phyloP scores from a whole-genome alignment of 2,888 invertebrate species.

The Chrysolina oricalcia region DNA sequence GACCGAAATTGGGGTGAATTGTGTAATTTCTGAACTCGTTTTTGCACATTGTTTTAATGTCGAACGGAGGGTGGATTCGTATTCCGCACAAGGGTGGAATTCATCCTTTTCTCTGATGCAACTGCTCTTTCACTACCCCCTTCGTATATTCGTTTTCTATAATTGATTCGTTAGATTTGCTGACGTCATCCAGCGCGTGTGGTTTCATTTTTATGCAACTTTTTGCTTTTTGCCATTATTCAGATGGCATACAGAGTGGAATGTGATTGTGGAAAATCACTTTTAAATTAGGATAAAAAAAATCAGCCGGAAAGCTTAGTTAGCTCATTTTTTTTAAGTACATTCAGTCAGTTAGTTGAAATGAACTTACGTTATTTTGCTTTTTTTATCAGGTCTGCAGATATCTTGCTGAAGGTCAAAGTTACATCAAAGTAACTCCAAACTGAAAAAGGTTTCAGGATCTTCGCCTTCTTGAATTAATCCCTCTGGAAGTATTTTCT shows the following conservation, averaged over 20 bases:
- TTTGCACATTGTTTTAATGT: conserved; percentile 63
- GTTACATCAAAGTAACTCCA: no score
- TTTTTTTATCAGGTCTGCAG: no score
- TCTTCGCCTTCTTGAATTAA: no score
- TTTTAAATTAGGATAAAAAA: no score
- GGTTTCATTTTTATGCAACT: conserved; percentile 25
- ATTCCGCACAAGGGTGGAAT: conserved; percentile 45
- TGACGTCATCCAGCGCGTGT: conserved; percentile 56
- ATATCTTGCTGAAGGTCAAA: no score
- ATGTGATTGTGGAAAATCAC: no score
- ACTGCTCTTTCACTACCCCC: conserved; percentile 46
- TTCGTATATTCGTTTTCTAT: conserved; percentile 47
- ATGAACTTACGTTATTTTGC: no score
- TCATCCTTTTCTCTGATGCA: conserved; percentile 53
- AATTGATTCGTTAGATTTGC: conserved; percentile 62
- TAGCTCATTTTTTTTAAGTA: no score
- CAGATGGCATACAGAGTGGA: conserved; percentile 20
- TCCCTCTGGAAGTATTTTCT: no score
- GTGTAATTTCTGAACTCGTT: conserved; percentile 61
- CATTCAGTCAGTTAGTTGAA: no score
- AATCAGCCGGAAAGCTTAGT: no score
- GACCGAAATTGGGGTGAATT: conserved; percentile 60
- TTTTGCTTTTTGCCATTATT: conserved; percentile 34
- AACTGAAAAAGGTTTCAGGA: no score
- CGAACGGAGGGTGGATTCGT: conserved; percentile 45